Evolutionary conservation across 2,888 invertebrate genomes (phyloP).

Genomic region (Drosophila gaucha): DNA sequence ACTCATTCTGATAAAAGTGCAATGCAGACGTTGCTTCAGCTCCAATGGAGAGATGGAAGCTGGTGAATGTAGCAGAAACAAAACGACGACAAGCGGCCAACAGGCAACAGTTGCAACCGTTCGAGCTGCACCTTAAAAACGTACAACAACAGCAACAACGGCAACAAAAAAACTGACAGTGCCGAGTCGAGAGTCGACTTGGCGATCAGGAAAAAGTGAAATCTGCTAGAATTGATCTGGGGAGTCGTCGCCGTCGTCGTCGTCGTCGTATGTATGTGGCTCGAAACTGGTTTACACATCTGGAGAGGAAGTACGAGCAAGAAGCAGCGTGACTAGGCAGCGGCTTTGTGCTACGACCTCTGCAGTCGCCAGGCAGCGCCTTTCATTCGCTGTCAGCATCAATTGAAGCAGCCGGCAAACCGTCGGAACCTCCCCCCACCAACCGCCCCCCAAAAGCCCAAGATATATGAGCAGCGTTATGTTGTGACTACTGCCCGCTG

Average conservation of each 20-base stretch:
- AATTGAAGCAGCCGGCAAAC: conserved; percentile 67
- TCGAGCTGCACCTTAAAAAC: conserved; percentile 70
- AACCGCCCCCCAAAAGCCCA: conserved; percentile 13
- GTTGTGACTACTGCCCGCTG: conserved; percentile 76
- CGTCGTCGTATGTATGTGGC: conserved; percentile 28
- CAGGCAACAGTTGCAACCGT: conserved; percentile 77
- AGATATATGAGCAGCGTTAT: conserved; percentile 72
- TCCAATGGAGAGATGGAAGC: conserved; percentile 46
- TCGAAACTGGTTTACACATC: conserved; percentile 64
- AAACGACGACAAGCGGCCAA: conserved; percentile 76
- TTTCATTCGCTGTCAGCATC: conserved; percentile 80
- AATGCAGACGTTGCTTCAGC: conserved; percentile 44
- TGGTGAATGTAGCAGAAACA: conserved; percentile 64
- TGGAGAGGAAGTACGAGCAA: conserved; percentile 60
- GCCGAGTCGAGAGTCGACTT: conserved; percentile 50
- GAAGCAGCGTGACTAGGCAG: conserved; percentile 38
- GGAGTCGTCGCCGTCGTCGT: conserved; percentile 63
- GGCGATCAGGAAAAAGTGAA: conserved; percentile 69
- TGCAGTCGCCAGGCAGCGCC: conserved; percentile 53
- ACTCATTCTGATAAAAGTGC: conserved; percentile 77
- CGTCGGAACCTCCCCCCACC: conserved; percentile 1
- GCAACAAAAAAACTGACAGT: conserved; percentile 51
- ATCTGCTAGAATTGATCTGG: conserved; percentile 80
- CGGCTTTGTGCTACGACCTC: conserved; percentile 46
- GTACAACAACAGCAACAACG: conserved; percentile 28